Conservation (phyloP, 2,888 invertebrate species). For the Eupeodes luniger region DNA sequence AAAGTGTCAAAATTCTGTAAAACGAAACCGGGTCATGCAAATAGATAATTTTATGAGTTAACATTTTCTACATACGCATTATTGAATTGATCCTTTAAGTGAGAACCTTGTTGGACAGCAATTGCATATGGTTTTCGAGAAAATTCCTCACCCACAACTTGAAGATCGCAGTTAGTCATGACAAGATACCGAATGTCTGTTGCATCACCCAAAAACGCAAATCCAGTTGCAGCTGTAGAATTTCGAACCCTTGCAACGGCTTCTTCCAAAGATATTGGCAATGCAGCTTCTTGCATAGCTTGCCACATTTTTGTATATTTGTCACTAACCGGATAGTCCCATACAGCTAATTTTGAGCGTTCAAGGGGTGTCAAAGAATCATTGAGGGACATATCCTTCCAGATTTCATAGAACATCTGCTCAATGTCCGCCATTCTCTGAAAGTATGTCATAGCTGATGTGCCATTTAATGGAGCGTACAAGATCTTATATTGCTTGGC, state of each 20-base stretch:
- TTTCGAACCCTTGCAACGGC: conserved; percentile 90
- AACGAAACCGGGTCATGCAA: background rate
- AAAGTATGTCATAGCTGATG: conserved; percentile 96
- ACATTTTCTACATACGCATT: conserved; percentile 89
- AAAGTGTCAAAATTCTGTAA: conserved; percentile 92
- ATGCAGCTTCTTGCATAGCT: conserved; percentile 93
- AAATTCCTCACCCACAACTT: conserved; percentile 98
- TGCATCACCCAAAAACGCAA: conserved; percentile 97
- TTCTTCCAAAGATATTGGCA: conserved; percentile 91
- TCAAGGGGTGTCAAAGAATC: conserved; percentile 95
- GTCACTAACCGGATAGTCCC: conserved; percentile 99
- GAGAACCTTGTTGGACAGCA: conserved; percentile 98
- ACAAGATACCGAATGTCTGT: conserved; percentile 90
- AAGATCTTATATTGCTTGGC: conserved; percentile 98
- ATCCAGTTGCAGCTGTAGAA: conserved; percentile 91
- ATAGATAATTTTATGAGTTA: background rate
- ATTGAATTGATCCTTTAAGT: conserved; percentile 96
- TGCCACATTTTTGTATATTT: conserved; percentile 99
- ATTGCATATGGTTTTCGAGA: conserved; percentile 98
- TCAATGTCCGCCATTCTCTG: conserved; percentile 98
- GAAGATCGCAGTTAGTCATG: conserved; percentile 88
- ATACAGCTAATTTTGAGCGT: conserved; percentile 96
- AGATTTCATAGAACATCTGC: conserved; percentile 97
- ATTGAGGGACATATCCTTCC: conserved; percentile 99
- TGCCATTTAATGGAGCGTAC: conserved; percentile 95